These are phyloP conservation scores for Xestoiulus laeticollis DNA, from an alignment of 2,888 invertebrate genomes.

Conservation along the genomic window DNA sequence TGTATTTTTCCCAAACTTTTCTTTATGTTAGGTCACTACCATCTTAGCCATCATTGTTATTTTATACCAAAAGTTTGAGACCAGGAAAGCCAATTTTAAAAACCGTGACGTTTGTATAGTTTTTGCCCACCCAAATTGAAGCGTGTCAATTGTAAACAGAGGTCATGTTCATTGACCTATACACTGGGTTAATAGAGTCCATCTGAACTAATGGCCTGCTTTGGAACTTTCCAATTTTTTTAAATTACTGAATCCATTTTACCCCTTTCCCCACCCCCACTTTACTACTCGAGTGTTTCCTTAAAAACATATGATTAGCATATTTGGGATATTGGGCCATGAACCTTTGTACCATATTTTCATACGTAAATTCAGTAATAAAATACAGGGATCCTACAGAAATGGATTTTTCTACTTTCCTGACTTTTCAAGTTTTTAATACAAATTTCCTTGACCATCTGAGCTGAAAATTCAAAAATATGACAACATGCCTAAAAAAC, in stretches of 20 bases:
- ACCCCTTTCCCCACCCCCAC: neutral
- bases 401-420: neutral
- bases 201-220: slow-evolving; percentile 1
- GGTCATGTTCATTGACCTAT: slow-evolving; percentile 7
- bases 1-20: slow-evolving; percentile 5
- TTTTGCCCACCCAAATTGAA: neutral
- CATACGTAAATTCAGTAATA: neutral
- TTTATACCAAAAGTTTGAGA: neutral
- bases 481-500: too few relatives aligned
- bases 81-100: neutral
- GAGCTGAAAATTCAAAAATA: too few relatives aligned
- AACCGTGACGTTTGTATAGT: neutral
- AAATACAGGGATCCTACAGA: neutral
- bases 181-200: neutral
- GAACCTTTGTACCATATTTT: neutral
- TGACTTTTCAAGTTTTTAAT: too few relatives aligned
- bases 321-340: slow-evolving; percentile 10
- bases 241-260: neutral
- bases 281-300: neutral
- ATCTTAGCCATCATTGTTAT: neutral
- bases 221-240: neutral
- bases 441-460: too few relatives aligned
- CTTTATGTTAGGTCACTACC: neutral
- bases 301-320: neutral
- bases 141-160: neutral